These are phyloP conservation scores for Odontesthes bonariensis DNA, from an alignment of 2,113 vertebrate genomes.

Conservation along the genomic window DNA sequence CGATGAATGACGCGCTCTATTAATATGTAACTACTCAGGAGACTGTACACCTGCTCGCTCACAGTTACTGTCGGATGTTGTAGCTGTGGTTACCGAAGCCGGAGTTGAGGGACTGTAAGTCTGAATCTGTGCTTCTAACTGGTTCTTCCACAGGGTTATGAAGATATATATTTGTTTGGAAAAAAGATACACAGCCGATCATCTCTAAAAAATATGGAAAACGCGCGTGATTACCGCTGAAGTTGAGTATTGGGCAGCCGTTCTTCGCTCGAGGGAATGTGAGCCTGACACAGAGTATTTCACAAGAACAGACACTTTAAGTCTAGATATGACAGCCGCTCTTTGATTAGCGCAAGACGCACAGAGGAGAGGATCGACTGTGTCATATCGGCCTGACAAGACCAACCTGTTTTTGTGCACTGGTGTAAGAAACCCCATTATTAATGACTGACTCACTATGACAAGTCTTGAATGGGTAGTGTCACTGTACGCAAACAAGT, in stretches of 20 bases:
- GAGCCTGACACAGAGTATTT: not conserved
- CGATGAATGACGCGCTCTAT: not conserved
- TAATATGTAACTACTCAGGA: conserved; percentile 33
- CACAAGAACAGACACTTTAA: not conserved
- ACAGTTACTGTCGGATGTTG: not conserved
- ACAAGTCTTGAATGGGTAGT: conserved; percentile 63
- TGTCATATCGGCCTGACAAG: conserved; percentile 75
- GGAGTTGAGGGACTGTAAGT: not conserved
- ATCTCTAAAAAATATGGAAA: not conserved
- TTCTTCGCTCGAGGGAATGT: not conserved
- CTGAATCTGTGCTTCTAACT: conserved; percentile 1
- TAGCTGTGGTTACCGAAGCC: not conserved
- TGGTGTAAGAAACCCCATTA: conserved; percentile 71
- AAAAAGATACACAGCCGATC: not conserved
- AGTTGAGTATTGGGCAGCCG: not conserved
- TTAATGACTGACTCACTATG: conserved; percentile 78
- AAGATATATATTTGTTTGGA: not conserved
- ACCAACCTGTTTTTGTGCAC: conserved; percentile 83
- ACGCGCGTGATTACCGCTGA: not conserved
- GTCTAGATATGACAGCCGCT: not conserved
- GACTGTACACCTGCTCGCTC: conserved; percentile 48
- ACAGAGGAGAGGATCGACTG: conserved; percentile 21
- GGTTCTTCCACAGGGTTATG: not conserved
- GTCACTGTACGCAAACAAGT: conserved; percentile 62
- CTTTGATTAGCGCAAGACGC: conserved; percentile 41